Conservation (phyloP, 2,888 invertebrate genomes). For the Galeruca laticollis region DNA sequence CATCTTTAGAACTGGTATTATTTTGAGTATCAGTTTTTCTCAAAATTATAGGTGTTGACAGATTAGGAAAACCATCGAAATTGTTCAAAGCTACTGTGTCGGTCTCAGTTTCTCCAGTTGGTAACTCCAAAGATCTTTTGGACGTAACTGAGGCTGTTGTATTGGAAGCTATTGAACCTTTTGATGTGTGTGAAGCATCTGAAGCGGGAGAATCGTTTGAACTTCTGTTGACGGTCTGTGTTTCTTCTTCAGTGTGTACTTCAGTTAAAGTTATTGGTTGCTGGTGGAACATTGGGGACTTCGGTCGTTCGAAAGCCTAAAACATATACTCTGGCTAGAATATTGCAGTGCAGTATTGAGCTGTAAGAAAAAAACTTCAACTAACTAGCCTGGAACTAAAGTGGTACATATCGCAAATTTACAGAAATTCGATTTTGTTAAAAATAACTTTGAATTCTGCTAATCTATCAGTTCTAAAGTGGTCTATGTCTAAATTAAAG, state of each 20-base stretch:
- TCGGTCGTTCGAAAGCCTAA: constrained; percentile 53
- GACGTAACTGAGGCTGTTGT: constrained; percentile 60
- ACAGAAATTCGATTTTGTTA: no score
- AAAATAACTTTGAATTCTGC: background rate
- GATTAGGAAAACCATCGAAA: constrained; percentile 24
- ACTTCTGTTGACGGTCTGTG: constrained; percentile 53
- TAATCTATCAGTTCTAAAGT: no score
- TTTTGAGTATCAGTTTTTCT: constrained; percentile 15
- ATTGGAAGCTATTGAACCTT: constrained; percentile 62
- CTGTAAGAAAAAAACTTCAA: no score
- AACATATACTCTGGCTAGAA: background rate
- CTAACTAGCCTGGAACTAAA: no score
- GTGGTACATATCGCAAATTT: no score
- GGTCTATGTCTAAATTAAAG: no score
- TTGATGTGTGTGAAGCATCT: constrained; percentile 59
- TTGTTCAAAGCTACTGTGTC: constrained; percentile 28
- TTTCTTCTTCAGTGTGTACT: constrained; percentile 54
- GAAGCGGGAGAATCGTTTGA: constrained; percentile 63
- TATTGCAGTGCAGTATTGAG: background rate
- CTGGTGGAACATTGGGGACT: constrained; percentile 33
- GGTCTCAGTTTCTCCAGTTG: constrained; percentile 40
- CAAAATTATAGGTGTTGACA: constrained; percentile 23
- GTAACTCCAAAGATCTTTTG: constrained; percentile 51
- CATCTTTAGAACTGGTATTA: constrained; percentile 3
- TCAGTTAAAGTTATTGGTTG: constrained; percentile 55